Percentiles rank a stretch among this genome's conserved stretches.
Conservation (phyloP, 1,140 invertebrate species). For the Drosophila seguyi region DNA sequence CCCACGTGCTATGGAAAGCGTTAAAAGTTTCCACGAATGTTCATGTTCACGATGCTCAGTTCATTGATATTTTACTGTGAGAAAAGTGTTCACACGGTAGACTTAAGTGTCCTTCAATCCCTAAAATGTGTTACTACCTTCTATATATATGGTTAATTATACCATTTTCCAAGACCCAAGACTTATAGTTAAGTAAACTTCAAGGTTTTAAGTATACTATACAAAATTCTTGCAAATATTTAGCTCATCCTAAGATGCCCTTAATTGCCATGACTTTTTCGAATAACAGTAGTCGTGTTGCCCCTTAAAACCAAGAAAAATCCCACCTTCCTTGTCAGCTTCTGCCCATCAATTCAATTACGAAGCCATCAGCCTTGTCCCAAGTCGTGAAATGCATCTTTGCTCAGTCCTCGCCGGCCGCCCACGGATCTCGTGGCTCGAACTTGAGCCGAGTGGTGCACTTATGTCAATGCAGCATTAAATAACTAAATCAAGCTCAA, state of each 20-base stretch:
- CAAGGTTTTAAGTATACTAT: not conserved
- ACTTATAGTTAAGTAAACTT: not conserved
- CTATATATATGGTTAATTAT: not conserved
- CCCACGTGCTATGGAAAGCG: slow-evolving; percentile 27
- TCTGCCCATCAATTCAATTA: slow-evolving; percentile 28
- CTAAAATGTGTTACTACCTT: not conserved
- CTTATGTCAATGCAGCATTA: slow-evolving; percentile 77
- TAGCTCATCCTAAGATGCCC: too few relatives aligned
- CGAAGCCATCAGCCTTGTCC: slow-evolving; percentile 14
- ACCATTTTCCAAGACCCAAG: not conserved
- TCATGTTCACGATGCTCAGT: too few relatives aligned
- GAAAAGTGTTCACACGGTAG: not conserved
- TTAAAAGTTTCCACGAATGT: slow-evolving; percentile 27
- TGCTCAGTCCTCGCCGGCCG: slow-evolving; percentile 14
- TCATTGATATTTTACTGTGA: not conserved
- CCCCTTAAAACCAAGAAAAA: not conserved
- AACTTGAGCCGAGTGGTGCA: slow-evolving; percentile 33
- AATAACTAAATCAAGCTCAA: slow-evolving; percentile 78
- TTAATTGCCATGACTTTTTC: not conserved
- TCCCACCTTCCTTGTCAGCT: not conserved
- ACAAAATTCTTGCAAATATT: not conserved
- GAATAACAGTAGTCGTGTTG: not conserved
- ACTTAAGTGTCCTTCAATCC: not conserved
- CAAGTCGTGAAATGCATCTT: slow-evolving; percentile 40
- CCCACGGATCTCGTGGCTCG: slow-evolving; percentile 28